phyloP scores from a whole-genome alignment of 2,888 invertebrate genomes.

The Meta bourneti region DNA sequence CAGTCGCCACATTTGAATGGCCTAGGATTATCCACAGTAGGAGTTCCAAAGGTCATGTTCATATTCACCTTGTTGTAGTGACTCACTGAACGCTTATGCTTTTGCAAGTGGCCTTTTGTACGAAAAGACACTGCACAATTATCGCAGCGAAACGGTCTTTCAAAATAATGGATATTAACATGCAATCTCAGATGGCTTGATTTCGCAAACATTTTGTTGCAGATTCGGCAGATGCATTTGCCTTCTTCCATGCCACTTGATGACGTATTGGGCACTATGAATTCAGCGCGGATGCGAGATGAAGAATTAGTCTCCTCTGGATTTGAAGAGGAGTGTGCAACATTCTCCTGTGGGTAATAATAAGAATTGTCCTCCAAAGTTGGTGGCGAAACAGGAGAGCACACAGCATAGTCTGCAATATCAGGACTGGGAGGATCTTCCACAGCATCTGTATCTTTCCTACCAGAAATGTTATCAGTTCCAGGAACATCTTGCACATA shows the following conservation, averaged over 20 bases:
- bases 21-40: conserved; percentile 90
- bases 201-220: conserved; percentile 94
- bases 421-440: conserved; percentile 75
- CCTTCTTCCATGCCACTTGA: conserved; percentile 78
- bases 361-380: conserved; percentile 66
- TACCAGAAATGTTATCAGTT: neutral
- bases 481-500: conserved; percentile 52
- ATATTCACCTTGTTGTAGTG: conserved; percentile 94
- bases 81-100: conserved; percentile 94
- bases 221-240: conserved; percentile 89
- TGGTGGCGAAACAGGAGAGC: conserved; percentile 71
- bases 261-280: conserved; percentile 68
- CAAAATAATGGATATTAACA: conserved; percentile 97
- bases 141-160: conserved; percentile 94
- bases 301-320: conserved; percentile 55
- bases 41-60: conserved; percentile 91
- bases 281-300: conserved; percentile 62
- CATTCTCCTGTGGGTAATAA: conserved; percentile 64
- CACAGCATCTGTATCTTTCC: conserved; percentile 55
- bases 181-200: conserved; percentile 93
- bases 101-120: conserved; percentile 93
- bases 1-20: conserved; percentile 98
- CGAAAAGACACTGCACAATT: conserved; percentile 94
- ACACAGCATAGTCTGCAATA: conserved; percentile 62
- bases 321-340: conserved; percentile 28